Percentiles rank a stretch among this genome's conserved stretches.
phyloP scores from a whole-genome alignment of 2,888 invertebrate species.

The Busseola fusca region DNA sequence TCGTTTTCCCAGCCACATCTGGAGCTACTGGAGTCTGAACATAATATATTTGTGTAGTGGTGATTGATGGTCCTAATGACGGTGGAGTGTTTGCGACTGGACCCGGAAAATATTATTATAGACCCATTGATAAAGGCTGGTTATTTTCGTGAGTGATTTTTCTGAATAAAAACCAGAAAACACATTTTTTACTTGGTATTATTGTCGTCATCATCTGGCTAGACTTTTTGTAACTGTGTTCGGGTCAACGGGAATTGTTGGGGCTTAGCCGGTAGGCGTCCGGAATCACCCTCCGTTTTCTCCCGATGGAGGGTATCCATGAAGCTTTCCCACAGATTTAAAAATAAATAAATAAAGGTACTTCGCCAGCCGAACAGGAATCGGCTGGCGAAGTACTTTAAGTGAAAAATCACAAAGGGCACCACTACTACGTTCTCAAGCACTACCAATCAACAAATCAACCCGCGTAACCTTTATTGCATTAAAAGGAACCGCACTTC shows the following conservation, averaged over 20 bases:
- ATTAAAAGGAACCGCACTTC: conserved; percentile 8
- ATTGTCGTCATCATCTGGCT: background rate
- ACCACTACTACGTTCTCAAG: background rate
- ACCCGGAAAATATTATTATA: conserved; percentile 22
- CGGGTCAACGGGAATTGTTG: no score
- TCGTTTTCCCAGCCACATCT: conserved; percentile 29
- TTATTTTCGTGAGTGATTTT: conserved; percentile 12
- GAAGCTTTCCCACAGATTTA: background rate
- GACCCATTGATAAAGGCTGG: conserved; percentile 3
- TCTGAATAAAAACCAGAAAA: background rate
- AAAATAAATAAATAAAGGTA: background rate
- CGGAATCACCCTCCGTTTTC: background rate
- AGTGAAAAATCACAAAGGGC: background rate
- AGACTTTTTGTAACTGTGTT: no score
- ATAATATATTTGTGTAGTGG: conserved; percentile 39
- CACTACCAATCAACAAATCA: conserved; percentile 18
- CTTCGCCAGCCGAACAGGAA: background rate
- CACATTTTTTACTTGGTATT: background rate
- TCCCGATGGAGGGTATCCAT: background rate
- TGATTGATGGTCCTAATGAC: conserved; percentile 47
- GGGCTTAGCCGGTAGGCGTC: background rate
- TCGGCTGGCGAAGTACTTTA: no score
- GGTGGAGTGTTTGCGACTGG: conserved; percentile 9
- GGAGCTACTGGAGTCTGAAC: conserved; percentile 28
- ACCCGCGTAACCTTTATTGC: background rate